Evolutionary conservation across 1,140 invertebrate species (phyloP), one percentile per base, ranked within the genome.

Genomic region (Potamilus streckersoni): DNA sequence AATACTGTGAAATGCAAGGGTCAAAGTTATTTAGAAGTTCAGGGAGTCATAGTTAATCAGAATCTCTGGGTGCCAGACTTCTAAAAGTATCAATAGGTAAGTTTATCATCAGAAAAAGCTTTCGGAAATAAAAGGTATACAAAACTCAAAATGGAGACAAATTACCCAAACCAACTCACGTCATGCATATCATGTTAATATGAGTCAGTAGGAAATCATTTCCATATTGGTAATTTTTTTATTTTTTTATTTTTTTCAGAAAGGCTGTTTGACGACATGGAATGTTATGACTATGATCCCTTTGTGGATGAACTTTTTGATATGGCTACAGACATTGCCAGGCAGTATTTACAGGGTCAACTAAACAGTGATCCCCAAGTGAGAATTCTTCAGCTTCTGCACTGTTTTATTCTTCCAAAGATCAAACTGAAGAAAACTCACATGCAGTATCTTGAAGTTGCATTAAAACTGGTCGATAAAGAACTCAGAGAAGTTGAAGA

Each of bases 241-340:
- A n/a, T 56, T 73, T 59, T 74, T 27, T 56, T 73, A 38, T 74
- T 27, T 49, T 2, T 73, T 77, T 64, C 70, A 77, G 75, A 77
- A 62, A 61, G 69, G 69, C 67, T 77, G 23, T 77, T 72, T 49
- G 59, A 72, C n/a, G 75, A 77, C 17, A 55, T 59, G 38, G 27
- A 20, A 15, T 68, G 23, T 38, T 77, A 77, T 73, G 75, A 77
- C 65, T 77, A 68, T 63, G 75, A 77, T 38, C 70, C 75, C 17
- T 72, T 64, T 57, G 70, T 77, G 5, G 75, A 77, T 72, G 75
- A 77, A 58, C 58, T 77, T 20, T 77, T 77, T 69, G 75, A 77
- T 16, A 77, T 71, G 17, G 49, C 69, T 38, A 49, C 27, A 27
- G 17, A 60, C 0, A 71, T 77, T 27, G 66, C 61, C 38, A 55